Percentiles rank a stretch among this genome's conserved stretches.
Conservation (phyloP, 2,797 vertebrate species). For the Tapera naevia region DNA sequence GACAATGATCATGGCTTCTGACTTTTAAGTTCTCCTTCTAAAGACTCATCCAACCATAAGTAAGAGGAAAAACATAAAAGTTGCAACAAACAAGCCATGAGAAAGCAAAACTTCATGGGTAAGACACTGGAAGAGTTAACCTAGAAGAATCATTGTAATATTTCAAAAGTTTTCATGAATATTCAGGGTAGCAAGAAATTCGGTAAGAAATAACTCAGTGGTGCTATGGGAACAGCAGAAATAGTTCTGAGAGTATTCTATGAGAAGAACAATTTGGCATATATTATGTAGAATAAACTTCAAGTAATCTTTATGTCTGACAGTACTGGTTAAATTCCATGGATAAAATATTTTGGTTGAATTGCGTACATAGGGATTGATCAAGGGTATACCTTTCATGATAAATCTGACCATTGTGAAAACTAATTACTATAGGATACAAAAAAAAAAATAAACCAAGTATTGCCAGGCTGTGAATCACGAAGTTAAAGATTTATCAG, state of each 20-base stretch:
- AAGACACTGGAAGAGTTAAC: not conserved
- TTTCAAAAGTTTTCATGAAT: conserved; percentile 36
- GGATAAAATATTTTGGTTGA: conserved; percentile 49
- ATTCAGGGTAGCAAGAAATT: conserved; percentile 10
- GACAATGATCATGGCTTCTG: not conserved
- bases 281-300: conserved; percentile 39
- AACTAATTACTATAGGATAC: not conserved
- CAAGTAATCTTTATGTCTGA: conserved; percentile 21
- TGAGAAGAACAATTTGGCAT: conserved; percentile 46
- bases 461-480: not conserved
- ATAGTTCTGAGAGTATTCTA: conserved; percentile 29
- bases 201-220: conserved; percentile 34
- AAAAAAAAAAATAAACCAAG: not conserved
- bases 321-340: not conserved
- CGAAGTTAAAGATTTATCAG: not conserved
- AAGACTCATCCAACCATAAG: not conserved
- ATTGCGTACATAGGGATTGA: not conserved
- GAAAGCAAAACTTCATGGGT: not conserved
- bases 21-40: not conserved
- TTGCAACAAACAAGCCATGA: not conserved
- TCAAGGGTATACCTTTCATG: not conserved
- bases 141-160: not conserved
- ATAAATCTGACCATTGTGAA: conserved; percentile 4
- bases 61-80: not conserved
- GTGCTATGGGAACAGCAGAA: conserved; percentile 36